Evolutionary conservation across 1,140 invertebrate species (phyloP).

Genomic region (Physella acuta): DNA sequence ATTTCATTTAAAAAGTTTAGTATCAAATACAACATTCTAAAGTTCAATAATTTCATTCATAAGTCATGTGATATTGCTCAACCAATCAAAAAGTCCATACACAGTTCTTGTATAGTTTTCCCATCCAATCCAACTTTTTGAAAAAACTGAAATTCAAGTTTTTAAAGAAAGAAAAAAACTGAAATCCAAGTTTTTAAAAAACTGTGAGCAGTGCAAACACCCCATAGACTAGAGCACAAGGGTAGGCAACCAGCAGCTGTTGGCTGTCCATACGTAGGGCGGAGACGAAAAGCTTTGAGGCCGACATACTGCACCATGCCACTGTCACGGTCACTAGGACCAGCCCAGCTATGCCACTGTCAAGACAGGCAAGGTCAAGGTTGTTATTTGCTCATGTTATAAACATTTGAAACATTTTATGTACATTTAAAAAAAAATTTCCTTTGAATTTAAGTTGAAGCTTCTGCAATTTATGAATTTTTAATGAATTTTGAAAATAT

Average conservation of each 20-base stretch:
- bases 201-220: slow-evolving; percentile 73
- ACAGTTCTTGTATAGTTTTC: no score
- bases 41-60: not conserved
- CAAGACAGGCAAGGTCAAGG: slow-evolving; percentile 35
- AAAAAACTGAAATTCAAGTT: not conserved
- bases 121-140: no score
- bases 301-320: slow-evolving; percentile 87
- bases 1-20: no score
- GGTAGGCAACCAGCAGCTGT: slow-evolving; percentile 86
- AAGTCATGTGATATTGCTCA: no score
- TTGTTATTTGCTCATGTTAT: no score
- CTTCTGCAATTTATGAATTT: no score
- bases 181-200: slow-evolving; percentile 1
- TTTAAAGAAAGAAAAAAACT: not conserved
- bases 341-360: slow-evolving; percentile 72
- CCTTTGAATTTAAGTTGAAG: no score
- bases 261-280: slow-evolving; percentile 89
- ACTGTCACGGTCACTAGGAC: slow-evolving; percentile 75
- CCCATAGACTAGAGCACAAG: slow-evolving; percentile 91
- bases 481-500: no score
- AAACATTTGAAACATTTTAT: no score
- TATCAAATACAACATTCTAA: no score
- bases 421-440: no score
- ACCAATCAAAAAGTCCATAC: no score
- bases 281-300: slow-evolving; percentile 89